Conservation (phyloP, 2,888 invertebrate genomes). For the Bombylius major region DNA sequence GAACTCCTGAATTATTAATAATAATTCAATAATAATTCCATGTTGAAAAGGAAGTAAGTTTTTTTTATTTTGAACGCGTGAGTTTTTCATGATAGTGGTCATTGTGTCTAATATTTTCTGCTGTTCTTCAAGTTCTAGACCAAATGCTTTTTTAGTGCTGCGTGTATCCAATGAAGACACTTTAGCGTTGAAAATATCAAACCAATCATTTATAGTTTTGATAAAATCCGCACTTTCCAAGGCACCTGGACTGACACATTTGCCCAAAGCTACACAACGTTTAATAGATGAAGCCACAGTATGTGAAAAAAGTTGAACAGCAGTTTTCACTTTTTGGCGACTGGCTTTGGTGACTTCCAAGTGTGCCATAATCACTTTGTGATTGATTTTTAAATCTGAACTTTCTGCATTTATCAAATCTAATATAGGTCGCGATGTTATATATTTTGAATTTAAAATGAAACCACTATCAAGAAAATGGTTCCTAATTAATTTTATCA, state of each 20-base stretch:
- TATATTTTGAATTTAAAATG: constrained; percentile 3
- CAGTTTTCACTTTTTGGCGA: constrained; percentile 8
- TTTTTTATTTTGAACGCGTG: no score
- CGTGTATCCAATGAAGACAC: constrained; percentile 2
- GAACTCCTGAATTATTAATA: no score
- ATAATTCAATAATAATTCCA: no score
- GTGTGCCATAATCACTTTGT: neutral
- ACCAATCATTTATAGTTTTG: constrained; percentile 17
- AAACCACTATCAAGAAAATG: constrained; percentile 13
- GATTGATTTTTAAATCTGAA: neutral
- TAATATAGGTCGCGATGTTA: constrained; percentile 4
- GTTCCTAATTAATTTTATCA: constrained; percentile 15
- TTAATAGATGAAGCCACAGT: constrained; percentile 14
- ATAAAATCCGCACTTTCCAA: constrained; percentile 16
- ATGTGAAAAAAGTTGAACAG: constrained; percentile 18
- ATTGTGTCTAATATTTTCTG: constrained; percentile 15
- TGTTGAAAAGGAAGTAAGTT: no score
- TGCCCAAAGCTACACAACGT: constrained; percentile 13
- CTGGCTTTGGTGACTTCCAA: neutral
- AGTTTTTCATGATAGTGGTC: constrained; percentile 8
- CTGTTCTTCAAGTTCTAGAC: constrained; percentile 13
- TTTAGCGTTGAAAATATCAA: constrained; percentile 17
- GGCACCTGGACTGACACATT: constrained; percentile 4
- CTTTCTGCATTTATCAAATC: neutral
- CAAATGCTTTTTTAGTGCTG: constrained; percentile 14